phyloP scores from a whole-genome alignment of 1,140 invertebrate genomes.

The Oreohelix idahoensis region DNA sequence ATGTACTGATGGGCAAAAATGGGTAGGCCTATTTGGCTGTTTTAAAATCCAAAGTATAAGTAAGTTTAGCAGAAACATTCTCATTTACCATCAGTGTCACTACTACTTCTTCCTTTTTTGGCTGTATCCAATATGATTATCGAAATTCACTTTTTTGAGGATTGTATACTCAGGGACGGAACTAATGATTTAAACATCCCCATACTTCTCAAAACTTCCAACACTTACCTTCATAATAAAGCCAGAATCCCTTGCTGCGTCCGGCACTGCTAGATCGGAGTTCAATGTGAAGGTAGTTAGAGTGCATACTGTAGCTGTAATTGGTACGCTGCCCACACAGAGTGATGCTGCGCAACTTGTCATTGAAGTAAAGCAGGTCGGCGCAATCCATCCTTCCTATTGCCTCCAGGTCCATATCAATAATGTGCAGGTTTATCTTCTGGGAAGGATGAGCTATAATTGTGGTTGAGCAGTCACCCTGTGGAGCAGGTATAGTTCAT shows the following conservation, averaged over 20 bases:
- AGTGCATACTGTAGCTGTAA: slow-evolving; percentile 53
- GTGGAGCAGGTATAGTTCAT: neutral
- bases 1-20: too few species aligned
- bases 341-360: slow-evolving; percentile 59
- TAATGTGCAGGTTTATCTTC: slow-evolving; percentile 59
- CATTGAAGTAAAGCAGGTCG: slow-evolving; percentile 64
- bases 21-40: too few species aligned
- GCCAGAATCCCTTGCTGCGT: slow-evolving; percentile 68
- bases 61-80: too few species aligned
- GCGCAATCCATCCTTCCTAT: slow-evolving; percentile 57
- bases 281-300: slow-evolving; percentile 57
- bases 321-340: slow-evolving; percentile 61
- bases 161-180: too few species aligned
- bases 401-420: slow-evolving; percentile 65
- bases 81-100: too few species aligned
- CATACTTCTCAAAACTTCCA: too few species aligned
- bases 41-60: too few species aligned
- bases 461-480: slow-evolving; percentile 49
- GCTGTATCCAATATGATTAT: too few species aligned
- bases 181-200: too few species aligned
- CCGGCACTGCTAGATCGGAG: slow-evolving; percentile 50
- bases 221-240: slow-evolving; percentile 69
- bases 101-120: too few species aligned
- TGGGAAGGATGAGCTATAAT: slow-evolving; percentile 57
- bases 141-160: too few species aligned